These are phyloP conservation scores for Diglossa cyanea DNA, from an alignment of 2,797 vertebrate genomes.

Conservation along the genomic window DNA sequence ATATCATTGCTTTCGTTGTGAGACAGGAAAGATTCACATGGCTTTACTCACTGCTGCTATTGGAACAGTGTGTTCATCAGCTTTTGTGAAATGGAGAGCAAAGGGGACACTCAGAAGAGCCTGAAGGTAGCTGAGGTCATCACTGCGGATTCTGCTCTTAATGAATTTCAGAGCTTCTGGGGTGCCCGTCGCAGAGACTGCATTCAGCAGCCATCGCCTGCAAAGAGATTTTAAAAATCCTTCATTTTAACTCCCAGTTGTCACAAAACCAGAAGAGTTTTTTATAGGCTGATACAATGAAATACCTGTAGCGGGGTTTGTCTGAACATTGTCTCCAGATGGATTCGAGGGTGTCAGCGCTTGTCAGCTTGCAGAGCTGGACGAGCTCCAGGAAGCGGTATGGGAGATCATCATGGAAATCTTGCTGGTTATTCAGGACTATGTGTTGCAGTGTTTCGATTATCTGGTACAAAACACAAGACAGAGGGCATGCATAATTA, in stretches of 20 bases:
- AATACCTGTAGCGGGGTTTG: slow-evolving; percentile 76
- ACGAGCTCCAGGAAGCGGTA: slow-evolving; percentile 76
- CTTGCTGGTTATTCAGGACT: slow-evolving; percentile 74
- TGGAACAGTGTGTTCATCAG: slow-evolving; percentile 26
- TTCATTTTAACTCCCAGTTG: background rate
- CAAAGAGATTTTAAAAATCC: background rate
- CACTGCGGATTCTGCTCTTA: slow-evolving; percentile 72
- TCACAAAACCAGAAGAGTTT: background rate
- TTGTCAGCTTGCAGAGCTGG: slow-evolving; percentile 74
- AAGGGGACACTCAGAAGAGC: slow-evolving; percentile 71
- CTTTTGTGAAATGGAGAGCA: slow-evolving; percentile 74
- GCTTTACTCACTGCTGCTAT: slow-evolving; percentile 58
- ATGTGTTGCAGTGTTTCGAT: slow-evolving; percentile 76
- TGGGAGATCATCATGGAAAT: slow-evolving; percentile 73
- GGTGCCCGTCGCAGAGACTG: slow-evolving; percentile 74
- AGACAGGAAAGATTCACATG: background rate
- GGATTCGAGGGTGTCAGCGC: slow-evolving; percentile 71
- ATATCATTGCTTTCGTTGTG: background rate
- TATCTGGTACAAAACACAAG: slow-evolving; percentile 69
- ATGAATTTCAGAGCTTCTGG: slow-evolving; percentile 79
- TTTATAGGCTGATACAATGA: background rate
- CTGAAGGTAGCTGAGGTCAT: slow-evolving; percentile 75
- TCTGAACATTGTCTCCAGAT: slow-evolving; percentile 78
- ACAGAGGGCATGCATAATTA: background rate
- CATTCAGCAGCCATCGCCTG: slow-evolving; percentile 83